A percentile compares a stretch with the other conserved stretches of the same genome.
Evolutionary conservation across 2,113 vertebrate species (phyloP).

Genomic region (Illadopsis cleaveri): DNA sequence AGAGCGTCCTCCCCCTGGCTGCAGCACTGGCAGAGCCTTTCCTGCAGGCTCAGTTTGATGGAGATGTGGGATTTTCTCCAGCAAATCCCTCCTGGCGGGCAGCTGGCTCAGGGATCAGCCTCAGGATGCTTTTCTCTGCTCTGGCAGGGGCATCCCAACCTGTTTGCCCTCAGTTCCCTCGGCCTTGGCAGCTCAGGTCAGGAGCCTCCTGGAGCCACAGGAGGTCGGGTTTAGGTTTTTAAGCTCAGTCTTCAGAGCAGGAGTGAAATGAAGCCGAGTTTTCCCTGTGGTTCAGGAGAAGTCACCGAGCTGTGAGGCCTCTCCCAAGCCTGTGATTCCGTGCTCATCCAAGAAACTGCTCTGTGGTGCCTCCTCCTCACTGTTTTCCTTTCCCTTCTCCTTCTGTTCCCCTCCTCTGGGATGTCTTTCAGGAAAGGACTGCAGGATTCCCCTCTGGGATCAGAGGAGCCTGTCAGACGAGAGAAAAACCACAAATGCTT

Average conservation of each 20-base stretch:
- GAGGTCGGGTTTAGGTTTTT: background rate
- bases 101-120: background rate
- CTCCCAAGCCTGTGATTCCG: background rate
- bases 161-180: background rate
- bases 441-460: background rate
- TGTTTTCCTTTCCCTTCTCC: background rate
- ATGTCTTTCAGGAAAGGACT: background rate
- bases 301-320: background rate
- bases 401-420: background rate
- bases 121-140: background rate
- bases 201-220: background rate
- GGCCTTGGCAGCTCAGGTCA: background rate
- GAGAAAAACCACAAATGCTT: background rate
- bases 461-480: background rate
- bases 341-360: background rate
- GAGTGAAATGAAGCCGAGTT: background rate
- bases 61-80: background rate
- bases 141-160: background rate
- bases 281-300: background rate
- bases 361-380: accelerated
- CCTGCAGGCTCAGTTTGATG: background rate
- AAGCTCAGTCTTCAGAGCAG: background rate
- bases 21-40: background rate
- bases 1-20: background rate
- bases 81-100: background rate